Evolutionary conservation across 2,797 vertebrate genomes (phyloP).

Genomic region (Tokudaia muenninki): DNA sequence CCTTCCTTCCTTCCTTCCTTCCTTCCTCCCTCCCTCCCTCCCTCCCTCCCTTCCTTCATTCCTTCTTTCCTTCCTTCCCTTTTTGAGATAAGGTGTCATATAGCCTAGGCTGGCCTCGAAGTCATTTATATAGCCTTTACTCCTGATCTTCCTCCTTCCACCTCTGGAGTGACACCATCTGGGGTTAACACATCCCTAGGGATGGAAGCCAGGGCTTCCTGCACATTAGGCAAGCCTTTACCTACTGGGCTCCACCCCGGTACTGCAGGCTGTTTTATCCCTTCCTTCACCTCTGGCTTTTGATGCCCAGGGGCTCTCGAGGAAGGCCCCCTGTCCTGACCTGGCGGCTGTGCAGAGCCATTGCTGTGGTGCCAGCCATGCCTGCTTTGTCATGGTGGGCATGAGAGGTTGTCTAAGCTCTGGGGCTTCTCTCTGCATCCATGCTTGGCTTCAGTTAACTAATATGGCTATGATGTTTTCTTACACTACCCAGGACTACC

Average conservation of each 20-base stretch:
- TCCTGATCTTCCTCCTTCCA: not conserved
- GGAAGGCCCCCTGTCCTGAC: accelerated
- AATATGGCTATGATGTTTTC: not conserved
- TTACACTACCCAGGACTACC: too few relatives aligned
- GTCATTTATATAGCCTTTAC: not conserved
- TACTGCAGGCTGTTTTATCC: not conserved
- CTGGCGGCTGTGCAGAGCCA: not conserved
- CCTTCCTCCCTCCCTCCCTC: too few relatives aligned
- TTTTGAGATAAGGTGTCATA: not conserved
- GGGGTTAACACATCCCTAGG: not conserved
- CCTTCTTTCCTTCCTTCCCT: not conserved
- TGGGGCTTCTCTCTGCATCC: not conserved
- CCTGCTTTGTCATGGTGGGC: not conserved
- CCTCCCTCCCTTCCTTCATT: too few relatives aligned
- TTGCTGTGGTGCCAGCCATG: accelerated
- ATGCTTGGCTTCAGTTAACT: not conserved
- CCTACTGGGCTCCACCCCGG: not conserved
- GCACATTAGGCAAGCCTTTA: too few relatives aligned
- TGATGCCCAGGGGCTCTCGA: not conserved
- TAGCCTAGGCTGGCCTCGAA: not conserved
- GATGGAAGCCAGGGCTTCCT: not conserved
- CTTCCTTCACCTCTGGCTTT: accelerated
- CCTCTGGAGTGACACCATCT: not conserved
- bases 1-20: too few relatives aligned
- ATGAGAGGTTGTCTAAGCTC: accelerated